Evolutionary conservation across 2,113 vertebrate genomes (phyloP).

Genomic region (Tinamus guttatus): DNA sequence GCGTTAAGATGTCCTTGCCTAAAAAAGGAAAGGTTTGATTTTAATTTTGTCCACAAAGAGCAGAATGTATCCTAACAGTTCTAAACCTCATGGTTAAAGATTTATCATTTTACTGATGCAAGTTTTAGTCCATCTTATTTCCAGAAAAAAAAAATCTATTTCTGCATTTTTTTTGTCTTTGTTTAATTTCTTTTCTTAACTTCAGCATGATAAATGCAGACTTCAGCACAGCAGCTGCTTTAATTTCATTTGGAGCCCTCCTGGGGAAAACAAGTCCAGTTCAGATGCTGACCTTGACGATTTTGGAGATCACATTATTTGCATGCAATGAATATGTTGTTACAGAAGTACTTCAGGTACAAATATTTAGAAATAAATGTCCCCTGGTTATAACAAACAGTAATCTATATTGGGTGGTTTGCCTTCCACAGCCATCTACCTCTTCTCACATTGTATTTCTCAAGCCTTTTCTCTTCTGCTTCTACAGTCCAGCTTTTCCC

Average conservation of each 20-base stretch:
- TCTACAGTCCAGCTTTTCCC: neutral
- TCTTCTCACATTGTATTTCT: neutral
- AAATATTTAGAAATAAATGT: neutral
- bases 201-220: slow-evolving; percentile 94
- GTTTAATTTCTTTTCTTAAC: neutral
- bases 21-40: neutral
- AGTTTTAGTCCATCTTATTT: neutral
- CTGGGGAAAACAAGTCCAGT: slow-evolving; percentile 94
- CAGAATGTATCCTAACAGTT: neutral
- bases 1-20: neutral
- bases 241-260: slow-evolving; percentile 96
- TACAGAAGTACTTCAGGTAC: slow-evolving; percentile 72
- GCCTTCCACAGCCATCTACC: neutral
- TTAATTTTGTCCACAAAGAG: neutral
- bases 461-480: neutral
- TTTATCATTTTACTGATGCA: neutral
- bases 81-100: neutral
- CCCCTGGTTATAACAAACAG: neutral
- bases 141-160: neutral
- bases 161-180: neutral
- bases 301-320: slow-evolving; percentile 91
- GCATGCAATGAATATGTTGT: slow-evolving; percentile 89
- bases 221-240: slow-evolving; percentile 93
- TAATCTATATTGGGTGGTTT: neutral
- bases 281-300: slow-evolving; percentile 93